Base-by-base conservation (phyloP, 2,113 vertebrate species). In the Saccopteryx leptura region DNA sequence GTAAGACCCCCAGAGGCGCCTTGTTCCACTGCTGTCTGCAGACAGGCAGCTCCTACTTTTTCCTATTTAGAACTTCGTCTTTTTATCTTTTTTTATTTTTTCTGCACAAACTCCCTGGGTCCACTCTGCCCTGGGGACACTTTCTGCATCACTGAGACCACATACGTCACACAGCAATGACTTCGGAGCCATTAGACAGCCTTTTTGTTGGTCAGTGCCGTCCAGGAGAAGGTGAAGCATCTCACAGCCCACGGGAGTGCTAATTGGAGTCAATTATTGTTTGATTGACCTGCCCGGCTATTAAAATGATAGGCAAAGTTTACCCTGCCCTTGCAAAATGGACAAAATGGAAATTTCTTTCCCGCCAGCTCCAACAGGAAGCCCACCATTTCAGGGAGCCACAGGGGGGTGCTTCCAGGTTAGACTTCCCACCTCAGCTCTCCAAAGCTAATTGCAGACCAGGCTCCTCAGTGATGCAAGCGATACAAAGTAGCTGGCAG, bases 241-340 rank as follows among this genome's bases (percentile, higher is more conserved):
- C 72, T 68, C 81, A 66, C 11, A 88, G 92, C 92, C 92, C 95
- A 74, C 61, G 76, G 90, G 92, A 96, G 94, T 78, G 88, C 78
- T 97, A 96, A 97, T 90, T 97, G 96, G 88, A 97, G 81, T 88
- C 92, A 97, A 97, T 97, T 97, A 97, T 69, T 88, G 81, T 95
- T 95, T 97, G 97, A 97, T 88, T 96, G 97, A 90, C 95, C 96
- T 90, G 93, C 71, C 76, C 90, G 74, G 90, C 66, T 97, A 96
- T 97, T 97, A 92, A 96, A 95, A 96, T 84, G 84, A 93, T 93
- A 95, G 85, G 90, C 92, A 97, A 94, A 96, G 93, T 92, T 90
- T 76, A 81, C 71, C 96, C 66, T 97, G 96, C 66, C 94, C 91
- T 96, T 93, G 97, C 87, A 93, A 96, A 97, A 96, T 96, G 95